Percentiles rank a stretch among this genome's conserved stretches.
Evolutionary conservation across 64 coral and sea anemone species (phyloP).

Genomic region (Astreopora myriophthalma): DNA sequence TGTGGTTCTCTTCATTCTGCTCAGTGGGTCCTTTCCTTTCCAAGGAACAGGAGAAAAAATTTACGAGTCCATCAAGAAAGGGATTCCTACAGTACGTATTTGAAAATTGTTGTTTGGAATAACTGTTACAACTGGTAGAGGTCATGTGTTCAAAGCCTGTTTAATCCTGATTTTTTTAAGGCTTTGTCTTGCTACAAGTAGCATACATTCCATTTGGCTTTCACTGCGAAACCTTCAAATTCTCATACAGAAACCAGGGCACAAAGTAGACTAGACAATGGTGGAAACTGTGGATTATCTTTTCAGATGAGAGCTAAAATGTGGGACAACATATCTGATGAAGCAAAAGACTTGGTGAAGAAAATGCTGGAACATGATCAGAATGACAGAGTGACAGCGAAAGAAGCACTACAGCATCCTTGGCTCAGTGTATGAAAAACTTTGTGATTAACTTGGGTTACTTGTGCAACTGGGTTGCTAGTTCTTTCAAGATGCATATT

Average conservation of each 20-base stretch:
- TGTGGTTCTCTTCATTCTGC: slow-evolving; percentile 89
- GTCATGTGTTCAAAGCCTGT: too few relatives aligned
- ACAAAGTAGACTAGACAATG: background rate
- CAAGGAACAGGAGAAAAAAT: slow-evolving; percentile 97
- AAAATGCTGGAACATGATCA: slow-evolving; percentile 80
- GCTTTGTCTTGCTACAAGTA: too few relatives aligned
- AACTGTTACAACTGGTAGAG: background rate
- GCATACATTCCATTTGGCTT: background rate
- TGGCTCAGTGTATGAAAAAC: slow-evolving; percentile 81
- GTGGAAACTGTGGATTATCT: background rate
- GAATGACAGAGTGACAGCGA: slow-evolving; percentile 79
- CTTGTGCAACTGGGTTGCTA: background rate
- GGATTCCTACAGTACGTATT: slow-evolving; percentile 71
- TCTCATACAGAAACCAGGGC: background rate
- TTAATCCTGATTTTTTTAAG: too few relatives aligned
- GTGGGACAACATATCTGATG: slow-evolving; percentile 92
- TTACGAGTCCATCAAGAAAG: slow-evolving; percentile 88
- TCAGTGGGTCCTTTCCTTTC: slow-evolving; percentile 93
- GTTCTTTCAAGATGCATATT: too few relatives aligned
- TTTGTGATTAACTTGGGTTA: background rate
- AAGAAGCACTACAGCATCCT: slow-evolving; percentile 86
- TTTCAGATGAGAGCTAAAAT: slow-evolving; percentile 91
- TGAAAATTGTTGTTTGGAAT: background rate
- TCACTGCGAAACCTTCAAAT: background rate
- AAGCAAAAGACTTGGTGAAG: slow-evolving; percentile 83